phyloP scores from a whole-genome alignment of 2,888 invertebrate genomes.

The Eupithecia vulgata region DNA sequence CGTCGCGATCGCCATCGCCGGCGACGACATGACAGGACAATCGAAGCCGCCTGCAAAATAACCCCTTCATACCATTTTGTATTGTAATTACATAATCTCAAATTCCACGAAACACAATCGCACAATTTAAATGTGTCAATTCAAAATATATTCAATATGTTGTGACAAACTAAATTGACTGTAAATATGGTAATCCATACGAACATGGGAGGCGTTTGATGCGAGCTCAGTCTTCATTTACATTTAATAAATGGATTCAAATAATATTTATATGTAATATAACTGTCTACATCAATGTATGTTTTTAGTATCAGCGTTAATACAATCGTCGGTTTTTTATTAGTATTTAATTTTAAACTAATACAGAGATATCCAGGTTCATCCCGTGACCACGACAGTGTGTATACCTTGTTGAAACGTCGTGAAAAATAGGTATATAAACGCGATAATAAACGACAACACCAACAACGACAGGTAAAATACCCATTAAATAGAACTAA shows the following conservation, averaged over 20 bases:
- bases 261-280: not conserved
- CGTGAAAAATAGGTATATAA: too few species aligned
- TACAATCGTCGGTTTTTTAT: not conserved
- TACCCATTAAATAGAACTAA: too few species aligned
- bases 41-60: too few species aligned
- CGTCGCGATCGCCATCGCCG: too few species aligned
- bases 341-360: not conserved
- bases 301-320: not conserved
- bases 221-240: not conserved
- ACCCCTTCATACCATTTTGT: too few species aligned
- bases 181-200: not conserved
- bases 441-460: too few species aligned
- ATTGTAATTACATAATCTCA: not conserved
- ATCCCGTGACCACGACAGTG: too few species aligned
- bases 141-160: not conserved
- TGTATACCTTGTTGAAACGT: too few species aligned
- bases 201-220: slow-evolving; percentile 1
- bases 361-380: too few species aligned
- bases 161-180: slow-evolving; percentile 10
- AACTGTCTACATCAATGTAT: not conserved
- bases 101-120: not conserved
- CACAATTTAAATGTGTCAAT: not conserved
- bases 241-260: not conserved
- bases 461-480: too few species aligned
- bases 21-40: too few species aligned